Evolutionary conservation across 2,797 vertebrate species (phyloP).

Genomic region (Eleutherodactylus coqui): DNA sequence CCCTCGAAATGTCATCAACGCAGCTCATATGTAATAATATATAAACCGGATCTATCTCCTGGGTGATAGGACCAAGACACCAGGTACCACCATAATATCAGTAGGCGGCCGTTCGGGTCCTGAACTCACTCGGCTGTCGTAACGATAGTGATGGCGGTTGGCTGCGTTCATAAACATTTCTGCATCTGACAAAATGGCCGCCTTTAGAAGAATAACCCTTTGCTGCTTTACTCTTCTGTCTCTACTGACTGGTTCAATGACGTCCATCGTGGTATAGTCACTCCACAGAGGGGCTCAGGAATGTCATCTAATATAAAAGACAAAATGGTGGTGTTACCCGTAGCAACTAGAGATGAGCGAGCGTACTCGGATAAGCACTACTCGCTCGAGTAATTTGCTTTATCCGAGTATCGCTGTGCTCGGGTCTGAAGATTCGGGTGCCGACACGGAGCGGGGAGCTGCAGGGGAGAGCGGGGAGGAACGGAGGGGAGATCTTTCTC

Average conservation of each 20-base stretch:
- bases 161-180: neutral
- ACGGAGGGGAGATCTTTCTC: too few species aligned
- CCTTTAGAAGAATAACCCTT: neutral
- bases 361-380: too few species aligned
- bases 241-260: neutral
- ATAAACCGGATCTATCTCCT: too few species aligned
- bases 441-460: too few species aligned
- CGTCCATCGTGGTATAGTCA: neutral
- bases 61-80: neutral
- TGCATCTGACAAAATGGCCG: slow-evolving; percentile 5
- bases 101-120: neutral
- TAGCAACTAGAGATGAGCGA: too few species aligned
- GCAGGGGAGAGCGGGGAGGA: too few species aligned
- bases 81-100: neutral
- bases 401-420: too few species aligned
- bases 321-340: neutral
- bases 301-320: neutral
- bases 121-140: neutral
- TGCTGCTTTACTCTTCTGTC: neutral
- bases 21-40: too few species aligned
- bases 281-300: neutral
- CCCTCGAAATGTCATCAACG: too few species aligned
- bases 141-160: neutral
- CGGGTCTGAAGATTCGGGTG: too few species aligned
- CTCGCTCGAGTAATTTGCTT: too few species aligned